phyloP scores from a whole-genome alignment of 1,140 invertebrate species.

The Vollenhovia emeryi region DNA sequence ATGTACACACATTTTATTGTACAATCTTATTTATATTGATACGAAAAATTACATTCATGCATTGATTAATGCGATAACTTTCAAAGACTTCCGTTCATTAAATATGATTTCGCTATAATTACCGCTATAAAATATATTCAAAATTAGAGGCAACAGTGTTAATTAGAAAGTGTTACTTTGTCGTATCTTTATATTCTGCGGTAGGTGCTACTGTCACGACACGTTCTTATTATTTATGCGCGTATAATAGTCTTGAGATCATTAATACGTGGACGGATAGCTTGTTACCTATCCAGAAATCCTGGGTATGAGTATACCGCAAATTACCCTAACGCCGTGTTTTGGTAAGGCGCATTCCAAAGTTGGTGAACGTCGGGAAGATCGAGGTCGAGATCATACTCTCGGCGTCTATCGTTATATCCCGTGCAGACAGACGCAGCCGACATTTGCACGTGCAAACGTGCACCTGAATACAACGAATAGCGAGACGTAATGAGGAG shows the following conservation, averaged over 20 bases:
- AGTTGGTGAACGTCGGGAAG: not conserved
- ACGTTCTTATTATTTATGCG: not conserved
- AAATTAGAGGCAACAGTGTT: not conserved
- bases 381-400: not conserved
- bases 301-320: not conserved
- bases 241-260: not conserved
- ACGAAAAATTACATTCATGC: not conserved
- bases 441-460: conserved; percentile 8
- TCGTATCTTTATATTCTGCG: not conserved
- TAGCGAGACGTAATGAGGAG: conserved; percentile 73
- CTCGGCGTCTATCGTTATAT: conserved; percentile 3
- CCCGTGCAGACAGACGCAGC: not conserved
- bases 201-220: not conserved
- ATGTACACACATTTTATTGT: not conserved
- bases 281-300: conserved; percentile 1
- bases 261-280: conserved; percentile 14
- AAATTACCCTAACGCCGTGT: not conserved
- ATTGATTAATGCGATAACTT: not conserved
- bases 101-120: not conserved
- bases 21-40: not conserved
- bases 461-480: conserved; percentile 33
- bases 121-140: too few relatives aligned
- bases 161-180: conserved; percentile 31
- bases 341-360: conserved; percentile 2
- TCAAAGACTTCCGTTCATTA: not conserved